Evolutionary conservation across 2,113 vertebrate species (phyloP).

Genomic region (Tenrec ecaudatus): DNA sequence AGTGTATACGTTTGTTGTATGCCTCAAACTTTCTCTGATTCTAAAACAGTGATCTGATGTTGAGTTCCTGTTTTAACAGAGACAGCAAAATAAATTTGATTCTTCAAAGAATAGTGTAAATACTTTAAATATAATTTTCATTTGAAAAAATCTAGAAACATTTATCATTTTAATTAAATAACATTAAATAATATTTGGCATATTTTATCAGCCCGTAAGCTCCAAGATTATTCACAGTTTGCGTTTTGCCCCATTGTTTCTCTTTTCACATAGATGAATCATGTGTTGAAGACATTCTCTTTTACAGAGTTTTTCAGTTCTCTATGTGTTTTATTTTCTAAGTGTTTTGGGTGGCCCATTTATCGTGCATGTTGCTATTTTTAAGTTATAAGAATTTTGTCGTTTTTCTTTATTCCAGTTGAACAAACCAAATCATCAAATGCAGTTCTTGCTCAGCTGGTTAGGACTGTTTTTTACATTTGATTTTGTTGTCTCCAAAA

Average conservation of each 20-base stretch:
- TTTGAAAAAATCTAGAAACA: neutral
- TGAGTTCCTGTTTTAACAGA: neutral
- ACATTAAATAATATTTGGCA: neutral
- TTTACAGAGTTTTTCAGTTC: neutral
- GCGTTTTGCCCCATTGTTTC: neutral
- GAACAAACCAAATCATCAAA: constrained; percentile 31
- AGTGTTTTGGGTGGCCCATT: constrained; percentile 2
- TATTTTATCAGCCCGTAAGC: neutral
- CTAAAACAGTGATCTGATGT: neutral
- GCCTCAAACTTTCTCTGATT: neutral
- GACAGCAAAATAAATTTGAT: neutral
- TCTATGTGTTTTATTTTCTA: constrained; percentile 11
- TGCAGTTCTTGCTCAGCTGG: neutral
- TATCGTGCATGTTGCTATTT: constrained; percentile 18
- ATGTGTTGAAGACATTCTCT: neutral
- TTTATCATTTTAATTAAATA: neutral
- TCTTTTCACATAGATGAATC: neutral
- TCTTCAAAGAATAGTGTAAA: neutral
- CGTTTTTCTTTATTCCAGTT: constrained; percentile 31
- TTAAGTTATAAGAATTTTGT: constrained; percentile 26
- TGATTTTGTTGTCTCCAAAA: neutral
- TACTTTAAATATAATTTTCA: neutral
- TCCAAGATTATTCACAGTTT: constrained; percentile 21
- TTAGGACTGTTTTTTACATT: neutral
- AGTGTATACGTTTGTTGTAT: neutral